Conservation (phyloP, 2,113 vertebrate genomes). For the Pagrus major region DNA sequence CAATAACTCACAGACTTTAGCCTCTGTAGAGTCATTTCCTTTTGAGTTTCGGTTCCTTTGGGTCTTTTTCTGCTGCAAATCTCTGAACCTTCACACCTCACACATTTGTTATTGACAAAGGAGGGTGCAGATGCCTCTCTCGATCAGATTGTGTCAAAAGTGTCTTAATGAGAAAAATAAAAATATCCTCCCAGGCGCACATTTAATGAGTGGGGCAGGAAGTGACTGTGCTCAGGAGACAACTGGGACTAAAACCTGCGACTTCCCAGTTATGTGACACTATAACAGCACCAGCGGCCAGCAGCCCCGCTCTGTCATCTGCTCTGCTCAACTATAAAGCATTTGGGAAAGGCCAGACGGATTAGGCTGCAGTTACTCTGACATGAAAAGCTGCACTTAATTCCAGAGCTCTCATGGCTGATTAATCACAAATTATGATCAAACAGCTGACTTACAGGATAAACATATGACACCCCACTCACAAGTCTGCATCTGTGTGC, state of each 20-base stretch:
- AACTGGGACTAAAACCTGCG: slow-evolving; percentile 24
- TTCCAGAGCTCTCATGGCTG: slow-evolving; percentile 68
- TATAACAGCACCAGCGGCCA: slow-evolving; percentile 8
- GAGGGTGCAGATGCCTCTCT: background rate
- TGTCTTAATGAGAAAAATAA: slow-evolving; percentile 1
- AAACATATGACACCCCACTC: slow-evolving; percentile 65
- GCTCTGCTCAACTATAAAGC: slow-evolving; percentile 53
- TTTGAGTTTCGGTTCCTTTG: background rate
- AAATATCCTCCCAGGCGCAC: slow-evolving; percentile 1
- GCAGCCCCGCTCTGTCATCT: slow-evolving; percentile 52
- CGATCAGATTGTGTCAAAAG: background rate
- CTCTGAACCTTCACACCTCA: background rate
- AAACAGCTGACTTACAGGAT: slow-evolving; percentile 74
- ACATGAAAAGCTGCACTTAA: slow-evolving; percentile 69
- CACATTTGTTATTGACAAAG: background rate
- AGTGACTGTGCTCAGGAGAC: slow-evolving; percentile 6
- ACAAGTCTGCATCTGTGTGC: slow-evolving; percentile 36
- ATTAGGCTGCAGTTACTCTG: slow-evolving; percentile 63
- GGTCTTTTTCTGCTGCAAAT: background rate
- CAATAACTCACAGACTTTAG: background rate
- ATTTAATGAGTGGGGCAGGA: slow-evolving; percentile 6
- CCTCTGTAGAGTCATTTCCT: background rate
- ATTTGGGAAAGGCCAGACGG: slow-evolving; percentile 60
- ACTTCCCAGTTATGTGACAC: slow-evolving; percentile 30
- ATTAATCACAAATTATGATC: slow-evolving; percentile 77